Percentiles rank a stretch among this genome's conserved stretches.
Conservation (phyloP, 2,888 invertebrate genomes). For the Hesperia comma region DNA sequence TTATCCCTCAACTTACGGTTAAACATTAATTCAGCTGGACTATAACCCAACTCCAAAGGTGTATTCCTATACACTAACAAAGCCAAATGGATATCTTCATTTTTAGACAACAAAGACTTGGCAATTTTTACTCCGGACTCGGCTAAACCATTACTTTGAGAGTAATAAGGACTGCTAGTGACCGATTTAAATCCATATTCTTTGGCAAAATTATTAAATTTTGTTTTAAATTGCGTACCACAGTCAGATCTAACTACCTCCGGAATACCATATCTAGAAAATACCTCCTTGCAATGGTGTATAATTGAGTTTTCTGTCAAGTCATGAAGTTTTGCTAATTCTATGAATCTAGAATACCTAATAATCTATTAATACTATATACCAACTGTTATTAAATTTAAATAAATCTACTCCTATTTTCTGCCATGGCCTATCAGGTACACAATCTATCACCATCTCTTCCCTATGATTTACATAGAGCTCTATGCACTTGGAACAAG, state of each 20-base stretch:
- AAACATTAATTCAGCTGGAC: too few species aligned
- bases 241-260: not conserved
- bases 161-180: not conserved
- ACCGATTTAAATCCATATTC: conserved; percentile 7
- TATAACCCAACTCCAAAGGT: too few species aligned
- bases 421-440: not conserved
- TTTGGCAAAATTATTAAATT: not conserved
- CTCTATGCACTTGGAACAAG: not conserved
- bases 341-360: not conserved
- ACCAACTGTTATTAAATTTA: not conserved
- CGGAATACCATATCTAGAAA: conserved; percentile 2
- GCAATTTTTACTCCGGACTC: not conserved
- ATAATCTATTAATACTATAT: too few species aligned
- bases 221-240: conserved; percentile 2
- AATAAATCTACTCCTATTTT: conserved; percentile 2
- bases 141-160: not conserved
- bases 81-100: not conserved
- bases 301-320: not conserved
- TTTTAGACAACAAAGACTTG: not conserved
- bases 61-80: not conserved
- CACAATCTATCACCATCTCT: not conserved
- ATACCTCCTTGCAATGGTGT: not conserved
- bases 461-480: not conserved
- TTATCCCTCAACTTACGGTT: not conserved
- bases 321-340: not conserved